Evolutionary conservation across 1,140 invertebrate genomes (phyloP).

Genomic region (Muscidifurax raptorellus): DNA sequence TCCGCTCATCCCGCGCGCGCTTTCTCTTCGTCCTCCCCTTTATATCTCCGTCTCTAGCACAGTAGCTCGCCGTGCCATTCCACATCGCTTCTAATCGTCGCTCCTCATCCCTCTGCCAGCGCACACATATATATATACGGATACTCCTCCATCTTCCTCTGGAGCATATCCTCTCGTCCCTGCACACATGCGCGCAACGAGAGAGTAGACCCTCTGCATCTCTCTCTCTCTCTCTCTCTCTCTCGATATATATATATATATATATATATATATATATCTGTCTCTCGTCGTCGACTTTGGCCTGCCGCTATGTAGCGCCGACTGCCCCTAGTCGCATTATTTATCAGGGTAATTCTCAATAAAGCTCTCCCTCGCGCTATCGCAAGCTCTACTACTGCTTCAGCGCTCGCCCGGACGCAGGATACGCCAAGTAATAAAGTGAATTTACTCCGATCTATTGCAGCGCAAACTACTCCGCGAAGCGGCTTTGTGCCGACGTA

Average conservation of each 20-base stretch:
- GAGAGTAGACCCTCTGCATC: not conserved
- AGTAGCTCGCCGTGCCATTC: too few species aligned
- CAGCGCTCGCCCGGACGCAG: conserved; percentile 16
- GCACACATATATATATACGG: not conserved
- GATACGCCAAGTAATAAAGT: conserved; percentile 64
- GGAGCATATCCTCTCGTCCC: not conserved
- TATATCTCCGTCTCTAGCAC: too few species aligned
- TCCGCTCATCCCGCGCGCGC: too few species aligned
- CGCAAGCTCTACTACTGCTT: not conserved
- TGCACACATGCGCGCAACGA: conserved; percentile 3
- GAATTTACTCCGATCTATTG: conserved; percentile 66
- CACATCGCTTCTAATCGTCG: too few species aligned
- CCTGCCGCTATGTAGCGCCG: conserved; percentile 46
- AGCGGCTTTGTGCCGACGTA: conserved; percentile 15
- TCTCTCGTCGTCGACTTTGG: not conserved
- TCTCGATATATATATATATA: not conserved
- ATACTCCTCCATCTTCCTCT: not conserved
- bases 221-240: not conserved
- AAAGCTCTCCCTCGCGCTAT: conserved; percentile 63
- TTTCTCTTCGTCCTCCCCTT: too few species aligned
- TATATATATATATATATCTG: too few species aligned
- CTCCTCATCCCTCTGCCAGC: too few species aligned
- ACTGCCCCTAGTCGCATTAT: conserved; percentile 62
- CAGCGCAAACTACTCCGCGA: not conserved
- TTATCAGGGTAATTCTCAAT: conserved; percentile 71